Evolutionary conservation across 92 coral and sea anemone species (phyloP), one percentile per base, ranked within the genome.

Genomic region (Heliopora coerulea): DNA sequence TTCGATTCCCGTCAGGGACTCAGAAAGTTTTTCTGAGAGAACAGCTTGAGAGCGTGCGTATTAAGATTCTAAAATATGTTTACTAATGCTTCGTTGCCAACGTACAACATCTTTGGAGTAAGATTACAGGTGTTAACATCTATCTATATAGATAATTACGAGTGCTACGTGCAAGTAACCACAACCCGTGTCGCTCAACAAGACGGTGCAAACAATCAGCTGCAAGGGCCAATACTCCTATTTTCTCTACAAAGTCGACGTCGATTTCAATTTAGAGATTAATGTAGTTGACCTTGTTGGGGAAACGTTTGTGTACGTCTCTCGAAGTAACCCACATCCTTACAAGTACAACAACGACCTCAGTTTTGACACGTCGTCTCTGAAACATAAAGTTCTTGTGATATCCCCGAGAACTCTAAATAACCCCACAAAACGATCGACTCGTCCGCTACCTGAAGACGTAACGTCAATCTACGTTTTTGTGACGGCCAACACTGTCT

Each of bases 321-420:
- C 75, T 68, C 75, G 75, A 21, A 68, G 58, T 37, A 68, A 50
- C 31, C 75, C 61, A 24, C 75, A 68, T 59, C 79, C 79, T 29
- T 74, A 59, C 63, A 74, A 74, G 67, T 74, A 34, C 63, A 68
- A 74, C 50, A 49, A 74, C 69, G 79, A 74, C 68, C 29, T 56
- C 63, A 48, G 48, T 54, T 40, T 74, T 52, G 68, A 74, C 39
- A 61, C 39, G 44, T 61, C 79, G 49, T 56, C 69, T 49, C 79
- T 56, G 79, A 74, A 59, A 62, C 30, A 68, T 24, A 68, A 68
- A 68, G 30, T 68, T 50, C 37, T 68, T 37, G 75, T 68, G 3
- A 68, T 48, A 6, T 54, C 60, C 10, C 12, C 23, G 1, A 54
- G 19, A 54, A 23, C 12, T 54, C 60, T 17, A 1, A 28, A 5